Evolutionary conservation across 1,140 invertebrate species (phyloP).

Genomic region (Marisa cornuarietis): DNA sequence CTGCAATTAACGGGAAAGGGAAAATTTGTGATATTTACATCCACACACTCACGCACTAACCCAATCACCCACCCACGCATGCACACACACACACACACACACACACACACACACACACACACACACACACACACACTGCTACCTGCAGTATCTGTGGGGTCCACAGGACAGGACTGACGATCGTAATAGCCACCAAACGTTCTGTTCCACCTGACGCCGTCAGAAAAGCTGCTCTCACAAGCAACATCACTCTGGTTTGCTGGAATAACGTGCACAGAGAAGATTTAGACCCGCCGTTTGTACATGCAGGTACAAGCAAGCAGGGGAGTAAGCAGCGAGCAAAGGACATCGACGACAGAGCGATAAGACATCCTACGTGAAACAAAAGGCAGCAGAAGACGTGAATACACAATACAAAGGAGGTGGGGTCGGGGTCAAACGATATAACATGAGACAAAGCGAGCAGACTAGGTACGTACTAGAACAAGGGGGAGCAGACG

Average conservation of each 20-base stretch:
- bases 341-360: background rate
- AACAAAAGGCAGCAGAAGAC: background rate
- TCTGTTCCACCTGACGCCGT: constrained; percentile 37
- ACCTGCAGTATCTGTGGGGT: constrained; percentile 43
- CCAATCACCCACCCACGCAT: background rate
- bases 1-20: background rate
- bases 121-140: background rate
- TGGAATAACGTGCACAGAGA: background rate
- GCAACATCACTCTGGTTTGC: constrained; percentile 26
- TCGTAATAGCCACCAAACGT: constrained; percentile 41
- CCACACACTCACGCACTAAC: constrained; percentile 8
- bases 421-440: background rate
- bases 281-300: too few relatives aligned
- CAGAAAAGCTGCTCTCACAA: constrained; percentile 26
- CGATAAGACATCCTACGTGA: background rate
- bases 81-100: constrained; percentile 19
- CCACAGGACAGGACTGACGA: constrained; percentile 38
- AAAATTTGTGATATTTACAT: background rate
- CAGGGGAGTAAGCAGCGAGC: background rate
- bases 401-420: too few relatives aligned
- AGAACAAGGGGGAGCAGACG: too few relatives aligned
- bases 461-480: too few relatives aligned
- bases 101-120: constrained; percentile 21
- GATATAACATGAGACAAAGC: constrained; percentile 21
- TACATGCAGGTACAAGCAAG: too few relatives aligned